Evolutionary conservation across 2,888 invertebrate genomes (phyloP).

Genomic region (Sthenelais limicola): DNA sequence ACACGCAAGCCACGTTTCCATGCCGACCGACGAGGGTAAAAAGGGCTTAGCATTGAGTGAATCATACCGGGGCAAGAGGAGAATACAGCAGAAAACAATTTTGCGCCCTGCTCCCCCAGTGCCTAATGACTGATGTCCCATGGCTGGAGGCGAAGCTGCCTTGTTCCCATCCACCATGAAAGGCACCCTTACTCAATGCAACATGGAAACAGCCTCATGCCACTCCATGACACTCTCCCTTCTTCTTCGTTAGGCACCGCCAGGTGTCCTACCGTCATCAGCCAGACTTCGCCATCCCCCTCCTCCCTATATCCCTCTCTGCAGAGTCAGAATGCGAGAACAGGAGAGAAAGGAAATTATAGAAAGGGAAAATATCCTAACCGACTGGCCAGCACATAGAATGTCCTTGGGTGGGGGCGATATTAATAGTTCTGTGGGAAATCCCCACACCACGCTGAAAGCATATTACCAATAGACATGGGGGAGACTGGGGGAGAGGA

Average conservation of each 20-base stretch:
- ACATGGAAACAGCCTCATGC: neutral
- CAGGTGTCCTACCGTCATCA: too few species aligned
- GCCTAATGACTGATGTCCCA: neutral
- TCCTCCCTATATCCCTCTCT: too few species aligned
- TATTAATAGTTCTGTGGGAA: too few species aligned
- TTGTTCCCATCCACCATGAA: neutral
- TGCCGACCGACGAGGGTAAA: neutral
- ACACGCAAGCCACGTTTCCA: neutral
- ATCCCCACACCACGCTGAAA: too few species aligned
- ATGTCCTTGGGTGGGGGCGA: too few species aligned
- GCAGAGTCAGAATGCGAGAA: too few species aligned
- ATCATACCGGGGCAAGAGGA: constrained; percentile 2
- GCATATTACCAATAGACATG: too few species aligned
- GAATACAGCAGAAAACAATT: neutral
- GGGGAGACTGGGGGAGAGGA: too few species aligned
- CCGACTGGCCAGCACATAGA: too few species aligned
- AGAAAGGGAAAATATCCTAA: too few species aligned
- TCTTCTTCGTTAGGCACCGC: neutral
- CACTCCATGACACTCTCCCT: neutral
- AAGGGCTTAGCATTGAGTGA: neutral
- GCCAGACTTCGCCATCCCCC: too few species aligned
- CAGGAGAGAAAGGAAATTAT: too few species aligned
- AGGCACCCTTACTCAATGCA: neutral
- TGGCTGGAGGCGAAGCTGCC: constrained; percentile 2
- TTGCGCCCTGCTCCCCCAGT: neutral